Evolutionary conservation across 2,113 vertebrate species (phyloP).

Genomic region (Myotis davidii): DNA sequence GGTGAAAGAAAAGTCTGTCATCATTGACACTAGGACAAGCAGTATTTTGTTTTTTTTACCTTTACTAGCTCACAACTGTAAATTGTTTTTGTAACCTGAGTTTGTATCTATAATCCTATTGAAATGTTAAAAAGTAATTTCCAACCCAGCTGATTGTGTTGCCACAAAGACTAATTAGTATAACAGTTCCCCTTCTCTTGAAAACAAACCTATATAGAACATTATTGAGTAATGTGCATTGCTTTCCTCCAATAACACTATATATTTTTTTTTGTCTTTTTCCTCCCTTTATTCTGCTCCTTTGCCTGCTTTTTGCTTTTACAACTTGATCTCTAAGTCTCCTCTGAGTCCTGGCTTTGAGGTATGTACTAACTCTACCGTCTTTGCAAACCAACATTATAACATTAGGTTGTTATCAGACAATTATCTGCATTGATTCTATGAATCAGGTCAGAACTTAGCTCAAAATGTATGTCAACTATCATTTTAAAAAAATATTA

Average conservation of each 20-base stretch:
- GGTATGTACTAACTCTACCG: slow-evolving; percentile 87
- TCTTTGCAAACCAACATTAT: not conserved
- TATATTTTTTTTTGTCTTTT: slow-evolving; percentile 81
- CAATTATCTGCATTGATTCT: not conserved
- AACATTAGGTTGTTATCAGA: not conserved
- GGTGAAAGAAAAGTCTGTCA: slow-evolving; percentile 21
- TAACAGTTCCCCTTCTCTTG: not conserved
- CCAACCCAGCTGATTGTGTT: not conserved
- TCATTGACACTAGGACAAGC: not conserved
- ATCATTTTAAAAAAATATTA: not conserved
- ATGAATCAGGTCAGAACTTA: not conserved
- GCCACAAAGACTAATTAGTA: not conserved
- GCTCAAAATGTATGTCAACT: not conserved
- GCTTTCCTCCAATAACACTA: slow-evolving; percentile 77
- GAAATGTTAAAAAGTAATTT: slow-evolving; percentile 13
- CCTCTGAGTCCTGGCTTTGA: slow-evolving; percentile 93
- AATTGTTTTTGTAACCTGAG: not conserved
- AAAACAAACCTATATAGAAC: not conserved
- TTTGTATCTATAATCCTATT: not conserved
- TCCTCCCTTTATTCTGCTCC: slow-evolving; percentile 48
- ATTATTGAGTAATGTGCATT: slow-evolving; percentile 4
- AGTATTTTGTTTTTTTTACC: not conserved
- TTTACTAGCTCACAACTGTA: not conserved
- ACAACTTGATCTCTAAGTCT: slow-evolving; percentile 87
- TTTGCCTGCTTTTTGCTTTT: slow-evolving; percentile 75